Conservation (phyloP, 2,888 invertebrate species). For the Pterostichus niger region DNA sequence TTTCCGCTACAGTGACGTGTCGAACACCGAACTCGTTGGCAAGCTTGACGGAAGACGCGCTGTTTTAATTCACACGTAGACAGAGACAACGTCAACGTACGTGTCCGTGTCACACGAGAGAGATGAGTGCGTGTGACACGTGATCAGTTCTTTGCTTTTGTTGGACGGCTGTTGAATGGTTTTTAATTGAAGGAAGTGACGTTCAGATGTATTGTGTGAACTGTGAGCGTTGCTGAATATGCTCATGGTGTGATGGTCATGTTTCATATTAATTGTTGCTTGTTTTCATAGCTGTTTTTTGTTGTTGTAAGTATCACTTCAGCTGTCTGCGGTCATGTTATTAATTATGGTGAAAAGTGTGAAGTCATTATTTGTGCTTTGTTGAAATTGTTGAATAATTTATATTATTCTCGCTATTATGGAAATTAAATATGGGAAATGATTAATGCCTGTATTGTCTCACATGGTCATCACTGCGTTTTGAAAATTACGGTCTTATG, state of each 20-base stretch:
- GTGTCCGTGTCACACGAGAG: not conserved
- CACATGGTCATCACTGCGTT: constrained; percentile 25
- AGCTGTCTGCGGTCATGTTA: constrained; percentile 33
- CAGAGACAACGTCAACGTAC: not conserved
- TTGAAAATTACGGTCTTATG: constrained; percentile 29
- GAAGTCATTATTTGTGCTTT: constrained; percentile 47
- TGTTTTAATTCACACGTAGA: constrained; percentile 58
- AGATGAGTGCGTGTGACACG: constrained; percentile 23
- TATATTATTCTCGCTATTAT: constrained; percentile 44
- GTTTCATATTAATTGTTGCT: constrained; percentile 47
- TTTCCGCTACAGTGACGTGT: constrained; percentile 62
- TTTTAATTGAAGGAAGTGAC: constrained; percentile 56
- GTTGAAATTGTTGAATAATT: constrained; percentile 42
- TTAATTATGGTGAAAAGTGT: constrained; percentile 44
- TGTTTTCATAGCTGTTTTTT: constrained; percentile 50
- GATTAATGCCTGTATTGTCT: constrained; percentile 38
- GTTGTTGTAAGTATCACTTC: constrained; percentile 36
- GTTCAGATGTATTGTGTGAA: constrained; percentile 21
- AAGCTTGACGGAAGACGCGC: constrained; percentile 49
- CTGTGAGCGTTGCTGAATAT: not conserved
- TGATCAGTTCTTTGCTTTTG: constrained; percentile 43
- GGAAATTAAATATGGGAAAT: constrained; percentile 46
- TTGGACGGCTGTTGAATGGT: constrained; percentile 21
- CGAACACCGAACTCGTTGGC: constrained; percentile 10
- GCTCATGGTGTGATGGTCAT: not conserved